These are phyloP conservation scores for Tyto alba DNA, from an alignment of 2,113 vertebrate species.

Conservation along the genomic window DNA sequence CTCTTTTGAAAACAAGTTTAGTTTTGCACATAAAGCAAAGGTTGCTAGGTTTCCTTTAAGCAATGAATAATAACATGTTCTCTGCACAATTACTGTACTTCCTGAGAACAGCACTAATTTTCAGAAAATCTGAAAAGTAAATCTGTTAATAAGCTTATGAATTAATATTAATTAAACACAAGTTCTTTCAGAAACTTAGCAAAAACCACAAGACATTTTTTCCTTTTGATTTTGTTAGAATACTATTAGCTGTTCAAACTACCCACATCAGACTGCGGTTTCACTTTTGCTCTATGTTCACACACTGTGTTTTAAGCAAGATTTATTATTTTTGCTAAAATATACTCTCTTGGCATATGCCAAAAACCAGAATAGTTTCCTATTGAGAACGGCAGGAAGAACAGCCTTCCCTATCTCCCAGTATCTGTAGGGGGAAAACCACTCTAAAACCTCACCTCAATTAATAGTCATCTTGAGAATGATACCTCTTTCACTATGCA, in stretches of 20 bases:
- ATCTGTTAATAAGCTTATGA: constrained; percentile 48
- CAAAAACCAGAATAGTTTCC: neutral
- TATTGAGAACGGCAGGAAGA: neutral
- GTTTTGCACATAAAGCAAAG: constrained; percentile 19
- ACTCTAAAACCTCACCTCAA: neutral
- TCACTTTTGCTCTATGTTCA: neutral
- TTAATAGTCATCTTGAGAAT: neutral
- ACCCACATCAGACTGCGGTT: neutral
- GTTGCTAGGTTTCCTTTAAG: constrained; percentile 56
- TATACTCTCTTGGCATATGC: neutral
- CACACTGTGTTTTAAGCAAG: neutral
- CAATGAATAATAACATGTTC: constrained; percentile 24
- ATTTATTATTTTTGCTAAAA: neutral
- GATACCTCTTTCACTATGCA: neutral
- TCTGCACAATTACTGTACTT: constrained; percentile 22
- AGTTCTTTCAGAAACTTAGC: neutral
- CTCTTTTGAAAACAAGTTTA: neutral
- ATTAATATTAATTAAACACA: constrained; percentile 11
- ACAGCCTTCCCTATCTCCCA: neutral
- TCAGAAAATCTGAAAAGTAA: constrained; percentile 48
- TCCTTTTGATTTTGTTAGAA: neutral
- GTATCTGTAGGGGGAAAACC: neutral
- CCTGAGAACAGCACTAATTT: constrained; percentile 21
- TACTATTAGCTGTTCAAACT: neutral
- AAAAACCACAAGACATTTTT: neutral